These are phyloP conservation scores for Galagoides demidoff DNA, from an alignment of 2,797 vertebrate genomes.

Conservation along the genomic window DNA sequence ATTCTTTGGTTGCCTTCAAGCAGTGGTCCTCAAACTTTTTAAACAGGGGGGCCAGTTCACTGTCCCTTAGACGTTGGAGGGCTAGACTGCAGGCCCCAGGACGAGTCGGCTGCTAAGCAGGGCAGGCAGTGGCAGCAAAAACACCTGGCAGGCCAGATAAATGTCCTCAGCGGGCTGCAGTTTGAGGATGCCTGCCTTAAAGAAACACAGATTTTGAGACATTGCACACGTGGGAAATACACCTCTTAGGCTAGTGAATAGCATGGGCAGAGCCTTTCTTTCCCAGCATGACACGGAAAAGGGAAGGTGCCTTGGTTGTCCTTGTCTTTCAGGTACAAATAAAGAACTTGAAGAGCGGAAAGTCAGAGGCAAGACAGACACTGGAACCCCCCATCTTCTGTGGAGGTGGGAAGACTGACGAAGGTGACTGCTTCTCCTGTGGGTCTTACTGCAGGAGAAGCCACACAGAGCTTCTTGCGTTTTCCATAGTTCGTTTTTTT, in stretches of 20 bases:
- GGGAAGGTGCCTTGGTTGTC: not conserved
- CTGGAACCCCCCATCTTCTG: not conserved
- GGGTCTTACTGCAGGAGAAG: not conserved
- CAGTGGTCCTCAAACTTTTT: too few species aligned
- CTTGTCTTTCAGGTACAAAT: not conserved
- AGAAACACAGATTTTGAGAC: constrained; percentile 14
- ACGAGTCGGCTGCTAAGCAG: too few species aligned
- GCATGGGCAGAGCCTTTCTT: not conserved
- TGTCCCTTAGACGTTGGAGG: too few species aligned
- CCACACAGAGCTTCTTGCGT: not conserved
- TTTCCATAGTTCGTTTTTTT: not conserved
- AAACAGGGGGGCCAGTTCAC: too few species aligned
- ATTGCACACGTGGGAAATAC: not conserved
- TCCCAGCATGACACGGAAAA: too few species aligned
- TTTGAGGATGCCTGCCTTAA: not conserved
- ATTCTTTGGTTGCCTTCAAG: not conserved
- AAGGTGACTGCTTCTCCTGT: too few species aligned
- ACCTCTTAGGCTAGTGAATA: not conserved
- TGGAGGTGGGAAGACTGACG: not conserved
- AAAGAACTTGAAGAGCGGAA: not conserved
- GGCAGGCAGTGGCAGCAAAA: too few species aligned
- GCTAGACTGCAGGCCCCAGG: too few species aligned
- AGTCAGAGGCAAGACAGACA: not conserved
- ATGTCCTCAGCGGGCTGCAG: too few species aligned
- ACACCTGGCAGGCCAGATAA: too few species aligned